A percentile compares a stretch with the other conserved stretches of the same genome.
These are phyloP conservation scores for Anoura caudifer DNA, from an alignment of 2,113 vertebrate species.

Conservation along the genomic window DNA sequence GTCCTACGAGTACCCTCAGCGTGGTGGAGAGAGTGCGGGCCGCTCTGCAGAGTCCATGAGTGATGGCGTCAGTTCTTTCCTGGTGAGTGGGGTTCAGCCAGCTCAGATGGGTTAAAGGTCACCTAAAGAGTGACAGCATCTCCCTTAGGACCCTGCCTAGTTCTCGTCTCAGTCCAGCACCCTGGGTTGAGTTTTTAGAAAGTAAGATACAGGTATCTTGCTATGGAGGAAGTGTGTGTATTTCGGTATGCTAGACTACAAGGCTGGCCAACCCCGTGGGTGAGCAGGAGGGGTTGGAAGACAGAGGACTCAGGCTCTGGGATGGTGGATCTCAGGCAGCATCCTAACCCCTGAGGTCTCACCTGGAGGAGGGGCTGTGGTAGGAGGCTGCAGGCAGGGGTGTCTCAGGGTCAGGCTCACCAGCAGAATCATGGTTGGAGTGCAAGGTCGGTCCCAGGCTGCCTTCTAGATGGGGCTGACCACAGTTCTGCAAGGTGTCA, in stretches of 20 bases:
- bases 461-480: neutral
- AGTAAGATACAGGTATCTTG: neutral
- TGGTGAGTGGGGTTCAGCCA: conserved; percentile 83
- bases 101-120: neutral
- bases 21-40: conserved; percentile 81
- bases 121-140: neutral
- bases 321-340: neutral
- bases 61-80: conserved; percentile 89
- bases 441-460: neutral
- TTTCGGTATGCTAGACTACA: neutral
- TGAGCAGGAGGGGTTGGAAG: neutral
- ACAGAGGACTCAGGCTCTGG: neutral
- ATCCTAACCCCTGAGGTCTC: neutral
- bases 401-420: neutral
- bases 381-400: neutral
- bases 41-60: conserved; percentile 91
- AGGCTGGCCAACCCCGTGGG: neutral
- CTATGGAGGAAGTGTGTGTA: neutral
- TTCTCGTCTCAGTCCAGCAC: neutral
- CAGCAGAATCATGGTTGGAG: neutral
- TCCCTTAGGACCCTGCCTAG: neutral
- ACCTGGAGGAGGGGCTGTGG: neutral
- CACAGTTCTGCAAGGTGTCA: neutral
- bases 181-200: neutral
- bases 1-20: conserved; percentile 90